Evolutionary conservation across 2,113 vertebrate species (phyloP).

Genomic region (Hoplias malabaricus): DNA sequence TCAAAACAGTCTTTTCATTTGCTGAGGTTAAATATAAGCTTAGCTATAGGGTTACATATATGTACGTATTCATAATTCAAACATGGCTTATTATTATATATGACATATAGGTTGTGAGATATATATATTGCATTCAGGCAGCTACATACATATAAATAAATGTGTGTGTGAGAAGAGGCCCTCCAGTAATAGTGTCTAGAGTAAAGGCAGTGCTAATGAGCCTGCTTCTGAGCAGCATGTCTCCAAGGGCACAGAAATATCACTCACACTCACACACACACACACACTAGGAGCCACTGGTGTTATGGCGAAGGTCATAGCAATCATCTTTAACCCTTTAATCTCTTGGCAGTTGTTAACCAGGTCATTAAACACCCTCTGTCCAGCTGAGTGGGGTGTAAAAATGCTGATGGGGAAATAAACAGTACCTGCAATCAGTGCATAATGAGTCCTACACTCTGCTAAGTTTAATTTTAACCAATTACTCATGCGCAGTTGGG

Average conservation of each 20-base stretch:
- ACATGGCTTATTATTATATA: no score
- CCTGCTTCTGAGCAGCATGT: not conserved
- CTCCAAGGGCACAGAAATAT: not conserved
- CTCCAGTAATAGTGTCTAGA: not conserved
- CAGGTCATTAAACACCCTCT: not conserved
- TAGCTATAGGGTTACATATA: no score
- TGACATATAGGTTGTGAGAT: no score
- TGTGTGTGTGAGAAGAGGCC: not conserved
- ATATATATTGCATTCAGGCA: no score
- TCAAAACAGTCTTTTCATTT: no score
- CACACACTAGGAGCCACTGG: not conserved
- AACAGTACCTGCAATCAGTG: not conserved
- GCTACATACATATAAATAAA: no score
- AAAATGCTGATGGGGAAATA: not conserved
- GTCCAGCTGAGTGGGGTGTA: not conserved
- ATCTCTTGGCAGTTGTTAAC: not conserved
- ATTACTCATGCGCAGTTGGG: no score
- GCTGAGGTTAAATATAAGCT: no score
- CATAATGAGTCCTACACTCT: not conserved
- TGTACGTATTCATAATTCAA: no score
- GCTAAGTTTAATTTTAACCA: not conserved
- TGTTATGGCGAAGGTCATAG: not conserved
- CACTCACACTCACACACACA: not conserved
- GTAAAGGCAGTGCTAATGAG: slow-evolving; percentile 3
- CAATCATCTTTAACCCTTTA: slow-evolving; percentile 16